A percentile compares a stretch with the other conserved stretches of the same genome.
These are phyloP conservation scores for Perizoma flavofasciatum DNA, from an alignment of 2,888 invertebrate species.

Conservation along the genomic window DNA sequence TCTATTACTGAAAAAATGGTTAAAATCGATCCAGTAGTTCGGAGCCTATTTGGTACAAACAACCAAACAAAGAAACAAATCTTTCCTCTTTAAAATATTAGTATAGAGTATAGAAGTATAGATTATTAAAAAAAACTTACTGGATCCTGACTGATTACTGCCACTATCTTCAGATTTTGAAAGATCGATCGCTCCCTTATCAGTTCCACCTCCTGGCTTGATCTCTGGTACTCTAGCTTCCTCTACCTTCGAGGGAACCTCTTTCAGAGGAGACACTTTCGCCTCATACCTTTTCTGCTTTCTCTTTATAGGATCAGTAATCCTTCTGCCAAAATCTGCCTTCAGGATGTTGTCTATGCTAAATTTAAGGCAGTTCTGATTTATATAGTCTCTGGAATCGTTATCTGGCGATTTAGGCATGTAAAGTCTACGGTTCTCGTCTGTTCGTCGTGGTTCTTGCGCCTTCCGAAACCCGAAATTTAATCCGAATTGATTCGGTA, in stretches of 20 bases:
- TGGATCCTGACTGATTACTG: slow-evolving; percentile 73
- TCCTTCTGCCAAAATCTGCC: slow-evolving; percentile 91
- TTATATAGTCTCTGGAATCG: slow-evolving; percentile 72
- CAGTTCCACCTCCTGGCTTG: slow-evolving; percentile 51
- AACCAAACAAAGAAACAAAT: no score
- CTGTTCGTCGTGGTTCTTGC: slow-evolving; percentile 57
- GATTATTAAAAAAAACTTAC: slow-evolving; percentile 53
- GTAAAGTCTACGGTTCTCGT: slow-evolving; percentile 65
- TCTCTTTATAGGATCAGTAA: slow-evolving; percentile 87
- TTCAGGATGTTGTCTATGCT: slow-evolving; percentile 94
- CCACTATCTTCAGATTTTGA: slow-evolving; percentile 75
- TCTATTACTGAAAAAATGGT: no score
- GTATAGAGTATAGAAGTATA: no score
- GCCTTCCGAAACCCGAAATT: slow-evolving; percentile 63
- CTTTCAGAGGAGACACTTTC: slow-evolving; percentile 63
- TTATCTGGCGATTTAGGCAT: slow-evolving; percentile 70
- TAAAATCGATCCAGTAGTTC: no score
- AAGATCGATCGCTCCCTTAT: slow-evolving; percentile 74
- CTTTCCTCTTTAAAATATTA: no score
- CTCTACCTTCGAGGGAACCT: slow-evolving; percentile 57
- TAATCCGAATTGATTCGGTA: slow-evolving; percentile 63
- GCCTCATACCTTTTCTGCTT: slow-evolving; percentile 72
- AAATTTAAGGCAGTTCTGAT: slow-evolving; percentile 87
- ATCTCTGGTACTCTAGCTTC: slow-evolving; percentile 73
- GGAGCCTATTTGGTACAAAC: no score